Base-by-base conservation (phyloP, 2,113 vertebrate genomes). In the Dolichallabes microphthalmus region DNA sequence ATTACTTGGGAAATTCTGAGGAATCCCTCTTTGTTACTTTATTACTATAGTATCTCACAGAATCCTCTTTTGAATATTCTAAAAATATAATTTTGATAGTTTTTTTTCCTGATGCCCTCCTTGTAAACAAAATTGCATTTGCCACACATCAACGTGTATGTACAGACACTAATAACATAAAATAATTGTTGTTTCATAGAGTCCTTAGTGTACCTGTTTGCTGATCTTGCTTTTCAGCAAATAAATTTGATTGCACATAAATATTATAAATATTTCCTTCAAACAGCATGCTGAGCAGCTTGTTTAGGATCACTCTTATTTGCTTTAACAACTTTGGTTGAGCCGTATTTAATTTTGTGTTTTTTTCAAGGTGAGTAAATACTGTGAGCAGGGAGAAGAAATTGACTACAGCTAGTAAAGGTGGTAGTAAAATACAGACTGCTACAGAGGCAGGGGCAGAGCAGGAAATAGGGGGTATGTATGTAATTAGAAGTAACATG, bases 401-500 rank as follows among this genome's bases (percentile, higher is more conserved):
- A 57, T 57, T 11, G 64, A 80, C 68, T 76, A 71, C 14, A 58
- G 58, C 64, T 27, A 39, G 25, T 64, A 63, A 84, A 80, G 27
- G 1, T 77, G 55, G 39, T 68, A 71, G 14, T 85, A 52, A 76
- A 80, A 57, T 55, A 64, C 30, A n/a, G 32, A 76, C 17, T 13
- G 14, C 55, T 52, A 22, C 25, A 58, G 11, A 64, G 17, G 7
- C 10, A 75, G 39, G 11, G 57, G 22, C 87, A 53, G 85, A 87
- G 32, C 45, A 76, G 82, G 86, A 87, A 91, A 53, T 25, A 27
- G 27, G n/a, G 13, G 20, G 53, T 17, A 74, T 55, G 53, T 17
- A 74, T 55, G 20, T 76, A 35, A 81, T 86, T 86, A 89, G 86
- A 76, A 83, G 82, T 86, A 74, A 85, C 79, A 58, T 86, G 88